phyloP scores from a whole-genome alignment of 2,797 vertebrate genomes.

The Gymnocypris eckloni region DNA sequence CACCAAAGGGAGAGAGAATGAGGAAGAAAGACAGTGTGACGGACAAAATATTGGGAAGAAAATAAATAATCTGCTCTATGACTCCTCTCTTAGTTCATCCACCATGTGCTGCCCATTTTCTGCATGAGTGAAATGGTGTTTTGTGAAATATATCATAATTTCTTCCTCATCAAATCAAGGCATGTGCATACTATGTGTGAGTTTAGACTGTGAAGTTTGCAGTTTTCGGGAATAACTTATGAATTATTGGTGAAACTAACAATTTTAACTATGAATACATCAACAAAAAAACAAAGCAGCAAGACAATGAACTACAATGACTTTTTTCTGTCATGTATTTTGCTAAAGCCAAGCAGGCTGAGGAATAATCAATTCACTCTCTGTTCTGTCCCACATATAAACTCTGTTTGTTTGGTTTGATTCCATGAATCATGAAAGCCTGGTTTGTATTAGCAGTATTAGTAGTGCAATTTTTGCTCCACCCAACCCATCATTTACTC shows the following conservation, averaged over 20 bases:
- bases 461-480: no score
- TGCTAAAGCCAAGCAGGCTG: no score
- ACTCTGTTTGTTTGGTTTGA: background rate
- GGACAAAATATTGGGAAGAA: constrained; percentile 11
- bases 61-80: constrained; percentile 19
- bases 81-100: background rate
- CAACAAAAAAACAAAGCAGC: background rate
- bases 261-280: background rate
- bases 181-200: background rate
- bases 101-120: constrained; percentile 56
- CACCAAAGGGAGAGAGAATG: constrained; percentile 64
- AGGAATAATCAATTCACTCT: background rate
- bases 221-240: background rate
- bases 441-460: background rate
- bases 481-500: no score
- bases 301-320: background rate
- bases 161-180: background rate
- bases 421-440: background rate
- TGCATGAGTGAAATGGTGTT: constrained; percentile 3
- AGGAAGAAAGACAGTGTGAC: constrained; percentile 27
- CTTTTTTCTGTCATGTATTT: background rate
- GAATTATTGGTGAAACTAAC: background rate
- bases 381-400: background rate
- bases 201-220: background rate
- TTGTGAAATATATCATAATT: background rate